These are phyloP conservation scores for Melieria omissa DNA, from an alignment of 2,888 invertebrate species.

Conservation along the genomic window DNA sequence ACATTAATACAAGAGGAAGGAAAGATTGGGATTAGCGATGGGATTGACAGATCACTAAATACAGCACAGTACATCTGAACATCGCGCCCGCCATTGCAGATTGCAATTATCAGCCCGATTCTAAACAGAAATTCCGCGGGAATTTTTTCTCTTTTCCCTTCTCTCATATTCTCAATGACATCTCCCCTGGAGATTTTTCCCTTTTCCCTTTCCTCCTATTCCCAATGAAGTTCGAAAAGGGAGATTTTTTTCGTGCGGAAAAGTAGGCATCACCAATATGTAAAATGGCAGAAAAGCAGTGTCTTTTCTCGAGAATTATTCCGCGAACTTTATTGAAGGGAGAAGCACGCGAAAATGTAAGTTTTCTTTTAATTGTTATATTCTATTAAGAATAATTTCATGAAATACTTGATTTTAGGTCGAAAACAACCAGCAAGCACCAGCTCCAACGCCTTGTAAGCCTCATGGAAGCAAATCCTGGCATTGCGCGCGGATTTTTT, in stretches of 20 bases:
- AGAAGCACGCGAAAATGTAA: background rate
- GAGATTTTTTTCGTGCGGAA: background rate
- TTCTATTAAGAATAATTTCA: background rate
- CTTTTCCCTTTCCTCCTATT: slow-evolving; percentile 6
- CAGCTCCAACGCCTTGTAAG: slow-evolving; percentile 18
- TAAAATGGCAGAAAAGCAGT: background rate
- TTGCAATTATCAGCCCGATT: slow-evolving; percentile 21
- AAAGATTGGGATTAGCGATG: no score
- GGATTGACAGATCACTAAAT: no score
- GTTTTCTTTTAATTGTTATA: background rate
- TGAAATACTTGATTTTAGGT: background rate
- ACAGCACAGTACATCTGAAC: no score
- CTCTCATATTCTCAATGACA: slow-evolving; percentile 2
- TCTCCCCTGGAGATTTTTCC: background rate
- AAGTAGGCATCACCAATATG: slow-evolving; percentile 1
- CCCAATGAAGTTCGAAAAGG: background rate
- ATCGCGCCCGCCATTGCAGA: no score
- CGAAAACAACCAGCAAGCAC: slow-evolving; percentile 16
- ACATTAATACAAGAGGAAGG: no score
- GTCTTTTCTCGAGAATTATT: no score
- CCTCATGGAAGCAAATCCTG: slow-evolving; percentile 24
- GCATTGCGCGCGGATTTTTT: slow-evolving; percentile 24
- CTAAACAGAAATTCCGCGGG: slow-evolving; percentile 11
- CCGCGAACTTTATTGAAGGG: background rate
- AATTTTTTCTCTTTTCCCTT: slow-evolving; percentile 20